Base-by-base conservation (phyloP, 2,113 vertebrate genomes). In the Chrysochloris asiatica region DNA sequence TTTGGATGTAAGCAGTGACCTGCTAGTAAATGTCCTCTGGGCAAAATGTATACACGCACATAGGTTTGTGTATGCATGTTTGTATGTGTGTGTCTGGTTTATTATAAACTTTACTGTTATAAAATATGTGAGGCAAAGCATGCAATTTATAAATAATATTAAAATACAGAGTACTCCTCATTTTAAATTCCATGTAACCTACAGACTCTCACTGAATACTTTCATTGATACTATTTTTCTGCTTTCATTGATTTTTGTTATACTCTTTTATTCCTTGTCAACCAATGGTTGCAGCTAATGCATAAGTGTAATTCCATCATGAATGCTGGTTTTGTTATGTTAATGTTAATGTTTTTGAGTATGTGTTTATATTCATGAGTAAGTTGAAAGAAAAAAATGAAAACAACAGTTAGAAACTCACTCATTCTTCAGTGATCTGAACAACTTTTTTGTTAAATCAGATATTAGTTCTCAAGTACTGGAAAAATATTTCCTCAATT, bases 271-370 rank as follows among this genome's bases (percentile, higher is more conserved):
- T 79, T 43, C 14, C 30, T 94, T 79, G 50, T 43, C 72, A 90
- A 61, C 10, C 33, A 88, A 36, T 16, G 11, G 61, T 65, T 92
- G 75, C 41, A 77, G n/a, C 95, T 82, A 94, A 95, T 92, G 88
- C 41, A 65, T 48, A 83, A 71, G 28, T 38, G 10, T 83, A 79
- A 92, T 93, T 88, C 52, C 13, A 24, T 52, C 28, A 43, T 83
- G 41, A 61, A n/a, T 43, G 41, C 50, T n/a, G 30, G 41, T 45
- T n/a, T n/a, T n/a, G n/a, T n/a, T n/a, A n/a, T n/a, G n/a, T n/a
- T n/a, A n/a, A n/a, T n/a, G n/a, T n/a, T 86, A 28, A 48, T 93
- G 33, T 56, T 54, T 96, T 86, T n/a, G n/a, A n/a, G n/a, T n/a
- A n/a, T n/a, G n/a, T n/a, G n/a, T n/a, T 86, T 88, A 47, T 36